Percentiles rank a stretch among this genome's conserved stretches.
Evolutionary conservation across 1,140 invertebrate species (phyloP).

Genomic region (Cherax destructor): DNA sequence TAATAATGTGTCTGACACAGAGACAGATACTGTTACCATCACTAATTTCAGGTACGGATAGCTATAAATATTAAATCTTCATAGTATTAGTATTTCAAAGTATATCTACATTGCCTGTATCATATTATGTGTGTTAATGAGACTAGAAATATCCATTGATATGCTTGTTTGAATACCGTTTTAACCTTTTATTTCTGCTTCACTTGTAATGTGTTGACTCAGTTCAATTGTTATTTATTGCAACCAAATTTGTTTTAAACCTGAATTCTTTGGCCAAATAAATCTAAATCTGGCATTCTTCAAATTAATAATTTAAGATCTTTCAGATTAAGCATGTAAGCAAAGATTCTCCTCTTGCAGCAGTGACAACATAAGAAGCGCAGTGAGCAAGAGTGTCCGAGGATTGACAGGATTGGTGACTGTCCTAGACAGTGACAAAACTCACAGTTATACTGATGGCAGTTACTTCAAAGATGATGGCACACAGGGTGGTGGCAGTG

Average conservation of each 20-base stretch:
- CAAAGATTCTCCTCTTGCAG: constrained; percentile 1
- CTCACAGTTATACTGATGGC: background rate
- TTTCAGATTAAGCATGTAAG: background rate
- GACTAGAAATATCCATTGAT: too few species aligned
- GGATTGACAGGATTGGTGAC: constrained; percentile 24
- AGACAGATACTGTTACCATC: constrained; percentile 69
- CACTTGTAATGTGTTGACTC: too few species aligned
- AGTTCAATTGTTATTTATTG: too few species aligned
- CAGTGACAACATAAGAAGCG: constrained; percentile 42
- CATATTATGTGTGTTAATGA: too few species aligned
- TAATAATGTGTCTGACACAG: constrained; percentile 62
- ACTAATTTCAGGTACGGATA: constrained; percentile 60
- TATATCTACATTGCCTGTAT: too few species aligned
- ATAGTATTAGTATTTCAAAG: too few species aligned
- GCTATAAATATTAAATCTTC: background rate
- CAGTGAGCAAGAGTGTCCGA: constrained; percentile 19
- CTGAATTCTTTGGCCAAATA: too few species aligned
- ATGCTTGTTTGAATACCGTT: too few species aligned
- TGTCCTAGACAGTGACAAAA: constrained; percentile 11
- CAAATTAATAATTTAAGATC: too few species aligned
- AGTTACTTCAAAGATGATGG: background rate
- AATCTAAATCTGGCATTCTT: too few species aligned
- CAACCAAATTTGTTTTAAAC: too few species aligned
- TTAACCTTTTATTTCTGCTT: too few species aligned
- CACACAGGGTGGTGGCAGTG: constrained; percentile 19